Evolutionary conservation across 2,888 invertebrate species (phyloP), one percentile per base, ranked within the genome.

Genomic region (Halocaridina rubra): DNA sequence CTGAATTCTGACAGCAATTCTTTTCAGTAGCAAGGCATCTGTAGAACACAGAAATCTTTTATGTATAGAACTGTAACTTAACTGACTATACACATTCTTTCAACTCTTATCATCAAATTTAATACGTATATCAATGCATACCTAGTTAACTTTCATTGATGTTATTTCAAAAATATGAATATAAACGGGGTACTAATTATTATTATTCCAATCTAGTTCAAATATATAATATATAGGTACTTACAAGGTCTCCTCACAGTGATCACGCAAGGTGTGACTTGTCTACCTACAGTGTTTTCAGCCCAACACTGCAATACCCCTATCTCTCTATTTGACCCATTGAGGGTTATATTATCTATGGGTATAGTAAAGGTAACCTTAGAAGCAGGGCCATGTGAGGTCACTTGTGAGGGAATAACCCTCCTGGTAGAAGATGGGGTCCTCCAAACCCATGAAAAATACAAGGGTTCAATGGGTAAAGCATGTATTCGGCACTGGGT

Each of bases 401-500:
- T 78, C 16, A 81, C 67, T 19, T 75, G 81, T 19, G 84, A 74
- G 22, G 86, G 78, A 8, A 74, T 30, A 30, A 86, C 78, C 22
- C 86, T 59, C 53, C 80, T 67, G 39, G 84, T 72, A 74, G 69
- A 76, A 10, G 81, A 29, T 16, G 4, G 16, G 53, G 86, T 84
- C 8, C 64, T 76, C 86, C 86, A 86, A n/a, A 86, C 86, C 86
- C 86, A 86, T 13, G 84, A 86, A 80, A 86, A 86, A 53, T 75
- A 76, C 32, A 86, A 72, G 77, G 80, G 72, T 3, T 46, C n/a
- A 24, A 13, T 57, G 33, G 86, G 86, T 8, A 64, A 75, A 19
- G 86, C 84, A 7, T 81, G 53, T 13, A 86, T 84, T 16, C 74
- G 71, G 78, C 86, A 86, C 13, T 24, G 39, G 30, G 86, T 84